Evolutionary conservation across 2,113 vertebrate species (phyloP).

Genomic region (Ranitomeya imitator): DNA sequence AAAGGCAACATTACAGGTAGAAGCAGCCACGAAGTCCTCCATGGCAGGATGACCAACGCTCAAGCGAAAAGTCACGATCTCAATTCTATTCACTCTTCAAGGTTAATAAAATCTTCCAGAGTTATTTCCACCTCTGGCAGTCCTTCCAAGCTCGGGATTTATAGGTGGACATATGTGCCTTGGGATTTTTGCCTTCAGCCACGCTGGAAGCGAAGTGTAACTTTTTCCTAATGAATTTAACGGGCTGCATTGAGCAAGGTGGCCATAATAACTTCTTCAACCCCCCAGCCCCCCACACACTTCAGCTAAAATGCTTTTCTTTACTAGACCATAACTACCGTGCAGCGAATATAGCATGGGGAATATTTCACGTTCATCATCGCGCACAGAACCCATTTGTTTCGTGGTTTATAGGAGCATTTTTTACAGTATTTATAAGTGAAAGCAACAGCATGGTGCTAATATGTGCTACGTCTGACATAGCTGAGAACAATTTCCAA

Average conservation of each 20-base stretch:
- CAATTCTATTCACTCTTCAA: slow-evolving; percentile 51
- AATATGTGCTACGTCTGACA: slow-evolving; percentile 27
- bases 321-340: neutral
- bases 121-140: slow-evolving; percentile 51
- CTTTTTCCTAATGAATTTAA: slow-evolving; percentile 55
- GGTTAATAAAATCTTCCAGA: slow-evolving; percentile 53
- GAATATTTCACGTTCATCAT: slow-evolving; percentile 34
- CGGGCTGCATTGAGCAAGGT: slow-evolving; percentile 24
- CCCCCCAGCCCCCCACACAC: neutral
- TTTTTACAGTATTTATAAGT: slow-evolving; percentile 39
- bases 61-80: slow-evolving; percentile 40
- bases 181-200: slow-evolving; percentile 35
- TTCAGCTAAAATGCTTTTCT: neutral
- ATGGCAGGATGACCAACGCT: slow-evolving; percentile 40
- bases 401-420: slow-evolving; percentile 17
- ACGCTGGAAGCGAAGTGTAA: slow-evolving; percentile 53
- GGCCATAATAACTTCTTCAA: slow-evolving; percentile 33
- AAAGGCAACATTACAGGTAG: slow-evolving; percentile 17
- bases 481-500: slow-evolving; percentile 23
- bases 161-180: slow-evolving; percentile 51
- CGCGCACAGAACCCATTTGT: slow-evolving; percentile 25
- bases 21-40: slow-evolving; percentile 29
- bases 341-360: slow-evolving; percentile 19
- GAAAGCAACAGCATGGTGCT: slow-evolving; percentile 13
- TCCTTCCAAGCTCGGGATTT: slow-evolving; percentile 48